These are phyloP conservation scores for Sciurus vulgaris DNA, from an alignment of 2,797 vertebrate species.

Conservation along the genomic window DNA sequence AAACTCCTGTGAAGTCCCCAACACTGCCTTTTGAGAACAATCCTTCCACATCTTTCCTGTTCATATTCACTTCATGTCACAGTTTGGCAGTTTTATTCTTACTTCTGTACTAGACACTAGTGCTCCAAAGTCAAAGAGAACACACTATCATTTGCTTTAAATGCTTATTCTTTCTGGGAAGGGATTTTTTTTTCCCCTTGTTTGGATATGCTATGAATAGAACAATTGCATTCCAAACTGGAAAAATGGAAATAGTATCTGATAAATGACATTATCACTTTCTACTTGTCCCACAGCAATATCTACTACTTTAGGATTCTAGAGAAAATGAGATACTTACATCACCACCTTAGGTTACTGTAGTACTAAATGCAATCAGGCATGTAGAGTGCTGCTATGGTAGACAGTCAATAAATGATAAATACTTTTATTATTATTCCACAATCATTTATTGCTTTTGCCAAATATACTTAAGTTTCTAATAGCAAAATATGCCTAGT, in stretches of 20 bases:
- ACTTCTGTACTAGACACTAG: background rate
- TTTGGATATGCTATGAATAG: background rate
- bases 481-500: background rate
- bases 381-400: background rate
- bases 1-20: background rate
- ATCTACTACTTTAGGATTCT: background rate
- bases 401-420: background rate
- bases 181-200: background rate
- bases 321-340: background rate
- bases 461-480: background rate
- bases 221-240: background rate
- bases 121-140: background rate
- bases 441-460: background rate
- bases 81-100: background rate
- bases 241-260: constrained; percentile 12
- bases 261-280: background rate
- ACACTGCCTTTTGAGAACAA: background rate
- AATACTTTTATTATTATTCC: background rate
- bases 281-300: background rate
- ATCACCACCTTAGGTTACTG: background rate
- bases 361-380: background rate
- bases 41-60: background rate
- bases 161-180: background rate
- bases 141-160: background rate
- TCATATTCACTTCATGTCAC: background rate